Evolutionary conservation across 1,140 invertebrate species (phyloP).

Genomic region (Propsilocerus akamusi): DNA sequence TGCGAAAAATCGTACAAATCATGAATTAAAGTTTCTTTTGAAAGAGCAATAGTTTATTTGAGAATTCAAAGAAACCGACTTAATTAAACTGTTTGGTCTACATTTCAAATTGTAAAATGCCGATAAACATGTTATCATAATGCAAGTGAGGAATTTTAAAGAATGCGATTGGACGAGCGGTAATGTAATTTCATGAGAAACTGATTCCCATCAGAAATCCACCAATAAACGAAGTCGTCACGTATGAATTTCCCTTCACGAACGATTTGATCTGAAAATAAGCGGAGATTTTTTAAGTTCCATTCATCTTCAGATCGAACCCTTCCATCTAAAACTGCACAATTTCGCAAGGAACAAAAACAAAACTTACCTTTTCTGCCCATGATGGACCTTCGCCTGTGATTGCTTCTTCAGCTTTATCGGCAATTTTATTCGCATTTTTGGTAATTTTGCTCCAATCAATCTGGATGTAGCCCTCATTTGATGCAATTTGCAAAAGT

Average conservation of each 20-base stretch:
- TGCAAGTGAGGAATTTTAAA: no score
- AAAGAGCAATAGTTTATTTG: no score
- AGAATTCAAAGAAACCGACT: no score
- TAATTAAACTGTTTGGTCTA: no score
- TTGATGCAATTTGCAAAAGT: constrained; percentile 72
- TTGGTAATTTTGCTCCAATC: constrained; percentile 76
- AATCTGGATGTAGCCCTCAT: constrained; percentile 81
- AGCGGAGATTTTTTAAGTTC: constrained; percentile 9
- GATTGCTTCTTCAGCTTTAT: constrained; percentile 62
- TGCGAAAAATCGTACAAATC: no score
- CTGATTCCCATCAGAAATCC: constrained; percentile 70
- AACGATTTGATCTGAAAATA: constrained; percentile 53
- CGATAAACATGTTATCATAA: no score
- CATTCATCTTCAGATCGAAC: background rate
- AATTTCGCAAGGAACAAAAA: constrained; percentile 6
- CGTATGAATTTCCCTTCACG: constrained; percentile 53
- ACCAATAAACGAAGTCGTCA: constrained; percentile 65
- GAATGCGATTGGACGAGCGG: no score
- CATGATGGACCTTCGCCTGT: constrained; percentile 46
- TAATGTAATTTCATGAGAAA: constrained; percentile 30
- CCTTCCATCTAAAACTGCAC: background rate
- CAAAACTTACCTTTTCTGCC: constrained; percentile 52
- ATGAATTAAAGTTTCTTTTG: no score
- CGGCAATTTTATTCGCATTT: constrained; percentile 60
- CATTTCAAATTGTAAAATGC: no score